Base-by-base conservation (phyloP, 1,140 invertebrate genomes). In the Drosophila arawakana region DNA sequence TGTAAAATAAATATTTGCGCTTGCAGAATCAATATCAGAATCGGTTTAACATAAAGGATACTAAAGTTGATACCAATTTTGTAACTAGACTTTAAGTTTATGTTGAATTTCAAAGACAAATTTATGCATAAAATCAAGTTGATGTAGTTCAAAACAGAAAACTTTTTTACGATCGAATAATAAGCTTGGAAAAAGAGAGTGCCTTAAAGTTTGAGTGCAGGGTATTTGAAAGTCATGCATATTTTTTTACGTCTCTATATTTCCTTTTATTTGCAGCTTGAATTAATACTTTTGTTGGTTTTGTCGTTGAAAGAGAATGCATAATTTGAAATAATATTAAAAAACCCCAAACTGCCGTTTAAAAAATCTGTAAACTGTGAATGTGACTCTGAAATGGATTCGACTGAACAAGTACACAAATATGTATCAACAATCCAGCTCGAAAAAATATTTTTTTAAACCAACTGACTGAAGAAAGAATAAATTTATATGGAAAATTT, bases 231-330 rank as follows among this genome's bases (percentile, higher is more conserved):
- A 5, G 25, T 30, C 25, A 6, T 30, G 6, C 1, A 30, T 30
- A 30, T 30, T 30, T 30, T 30, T 30, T 30, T 35, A 39, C 3
- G 10, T 52, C 18, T 41, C 30, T 13, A 34, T 47, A 55, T 41
- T 65, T 44, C 18, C 41, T 57, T 57, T 41, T 8, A 41, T 57
- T 57, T 57, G 10, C 25, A 15, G 5, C 13, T 21, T 41, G 15
- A 21, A 57, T 41, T 21, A 41, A 41, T 57, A 21, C n/a, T 37
- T 54, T 37, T 13, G 13, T 35, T 69, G 50, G 50, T 39, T 2
- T 5, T 7, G 35, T n/a, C 8, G 30, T 55, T 68, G 65, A 77
- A 83, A 80, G 70, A 69, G 69, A 84, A 84, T 82, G 67, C 66
- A 71, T 83, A 76, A 83, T 84, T 77, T 67, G 39, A 44, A 59